Conservation (phyloP, 2,113 vertebrate genomes). For the Aphelocoma coerulescens region DNA sequence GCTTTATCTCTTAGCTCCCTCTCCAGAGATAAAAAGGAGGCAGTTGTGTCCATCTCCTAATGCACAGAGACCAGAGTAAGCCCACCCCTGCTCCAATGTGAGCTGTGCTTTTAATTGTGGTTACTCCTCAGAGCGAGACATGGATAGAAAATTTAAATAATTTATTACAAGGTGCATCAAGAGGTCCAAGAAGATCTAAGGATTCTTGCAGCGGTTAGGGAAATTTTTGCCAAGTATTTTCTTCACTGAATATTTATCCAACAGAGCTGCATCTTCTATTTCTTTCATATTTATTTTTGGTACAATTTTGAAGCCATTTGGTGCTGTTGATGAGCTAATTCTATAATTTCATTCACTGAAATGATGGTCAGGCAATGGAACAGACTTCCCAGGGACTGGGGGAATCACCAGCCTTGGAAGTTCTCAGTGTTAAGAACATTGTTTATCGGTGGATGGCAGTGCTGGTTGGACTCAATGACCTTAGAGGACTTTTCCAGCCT, state of each 20-base stretch:
- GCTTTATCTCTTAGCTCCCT: not conserved
- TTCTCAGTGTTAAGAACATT: not conserved
- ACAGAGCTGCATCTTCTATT: not conserved
- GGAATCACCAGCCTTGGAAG: not conserved
- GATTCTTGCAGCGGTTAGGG: not conserved
- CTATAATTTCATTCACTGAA: not conserved
- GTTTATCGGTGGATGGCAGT: too few relatives aligned
- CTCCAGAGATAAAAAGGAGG: not conserved
- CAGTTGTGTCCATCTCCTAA: not conserved
- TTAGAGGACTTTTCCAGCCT: not conserved
- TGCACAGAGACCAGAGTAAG: not conserved
- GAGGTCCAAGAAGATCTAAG: not conserved
- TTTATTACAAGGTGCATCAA: not conserved
- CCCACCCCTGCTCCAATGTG: not conserved
- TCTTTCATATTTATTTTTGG: not conserved
- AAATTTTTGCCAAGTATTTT: not conserved
- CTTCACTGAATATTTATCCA: not conserved
- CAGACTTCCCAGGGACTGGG: not conserved
- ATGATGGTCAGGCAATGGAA: not conserved
- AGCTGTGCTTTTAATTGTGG: not conserved
- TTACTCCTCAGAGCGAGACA: not conserved
- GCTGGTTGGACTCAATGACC: not conserved
- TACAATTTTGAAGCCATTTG: not conserved
- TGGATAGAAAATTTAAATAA: not conserved
- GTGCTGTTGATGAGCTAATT: not conserved